phyloP scores from a whole-genome alignment of 2,113 vertebrate genomes.

The Phodopus roborovskii region DNA sequence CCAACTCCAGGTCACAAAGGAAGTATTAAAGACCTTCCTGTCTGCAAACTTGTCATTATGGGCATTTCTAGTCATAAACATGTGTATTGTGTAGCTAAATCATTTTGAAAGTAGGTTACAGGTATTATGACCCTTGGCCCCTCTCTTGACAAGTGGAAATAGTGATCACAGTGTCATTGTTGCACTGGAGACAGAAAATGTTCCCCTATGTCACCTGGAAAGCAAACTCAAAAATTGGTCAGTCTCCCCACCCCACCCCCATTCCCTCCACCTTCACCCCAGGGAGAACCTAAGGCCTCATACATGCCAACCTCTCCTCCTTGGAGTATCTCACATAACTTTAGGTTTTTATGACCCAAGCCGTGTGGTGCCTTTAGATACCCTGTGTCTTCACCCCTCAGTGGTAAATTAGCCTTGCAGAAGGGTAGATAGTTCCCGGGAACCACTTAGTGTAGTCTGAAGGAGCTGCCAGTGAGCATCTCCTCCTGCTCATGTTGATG shows the following conservation, averaged over 20 bases:
- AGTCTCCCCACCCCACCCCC: background rate
- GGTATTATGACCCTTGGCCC: background rate
- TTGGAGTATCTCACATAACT: rapidly evolving
- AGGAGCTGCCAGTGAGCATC: background rate
- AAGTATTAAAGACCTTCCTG: background rate
- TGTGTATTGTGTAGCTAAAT: background rate
- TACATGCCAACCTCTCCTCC: background rate
- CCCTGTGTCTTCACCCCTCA: background rate
- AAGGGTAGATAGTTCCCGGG: background rate
- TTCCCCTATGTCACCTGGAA: background rate
- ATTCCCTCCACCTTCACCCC: background rate
- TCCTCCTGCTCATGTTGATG: background rate
- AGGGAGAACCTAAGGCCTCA: background rate
- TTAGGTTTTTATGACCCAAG: background rate
- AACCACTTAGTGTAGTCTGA: background rate
- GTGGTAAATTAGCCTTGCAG: background rate
- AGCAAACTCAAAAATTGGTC: background rate
- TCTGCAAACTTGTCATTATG: no score
- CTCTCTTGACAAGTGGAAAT: background rate
- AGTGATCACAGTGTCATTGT: background rate
- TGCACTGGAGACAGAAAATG: background rate
- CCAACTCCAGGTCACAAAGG: background rate
- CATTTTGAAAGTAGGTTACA: background rate
- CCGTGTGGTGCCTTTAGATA: background rate
- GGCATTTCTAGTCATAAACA: background rate